Evolutionary conservation across 1,140 invertebrate species (phyloP).

Genomic region (Aphelinus certus): DNA sequence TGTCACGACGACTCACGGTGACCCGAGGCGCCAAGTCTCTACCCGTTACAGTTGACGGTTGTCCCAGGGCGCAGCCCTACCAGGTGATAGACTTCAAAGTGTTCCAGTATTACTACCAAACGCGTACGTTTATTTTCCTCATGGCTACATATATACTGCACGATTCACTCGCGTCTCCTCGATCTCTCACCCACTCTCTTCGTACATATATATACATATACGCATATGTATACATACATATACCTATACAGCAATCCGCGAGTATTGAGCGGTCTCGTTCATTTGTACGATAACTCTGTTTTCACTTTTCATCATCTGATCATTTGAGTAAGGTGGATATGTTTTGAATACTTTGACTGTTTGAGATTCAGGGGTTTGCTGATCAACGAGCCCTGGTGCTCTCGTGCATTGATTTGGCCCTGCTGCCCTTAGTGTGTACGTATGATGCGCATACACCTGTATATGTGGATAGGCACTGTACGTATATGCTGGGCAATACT

Average conservation of each 20-base stretch:
- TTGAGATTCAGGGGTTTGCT: too few relatives aligned
- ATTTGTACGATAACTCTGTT: too few relatives aligned
- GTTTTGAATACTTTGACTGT: neutral
- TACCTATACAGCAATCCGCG: neutral
- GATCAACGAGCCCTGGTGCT: too few relatives aligned
- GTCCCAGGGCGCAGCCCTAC: neutral
- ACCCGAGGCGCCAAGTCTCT: neutral
- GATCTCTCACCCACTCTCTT: neutral
- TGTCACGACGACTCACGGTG: neutral
- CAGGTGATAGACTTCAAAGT: slow-evolving; percentile 34
- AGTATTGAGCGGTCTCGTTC: too few relatives aligned
- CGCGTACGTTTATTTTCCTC: slow-evolving; percentile 28
- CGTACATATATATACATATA: neutral
- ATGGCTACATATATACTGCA: neutral
- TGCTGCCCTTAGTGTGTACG: too few relatives aligned
- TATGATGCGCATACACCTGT: too few relatives aligned
- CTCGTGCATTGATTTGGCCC: too few relatives aligned
- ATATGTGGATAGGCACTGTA: too few relatives aligned
- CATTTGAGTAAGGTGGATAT: neutral
- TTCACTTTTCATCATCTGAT: too few relatives aligned
- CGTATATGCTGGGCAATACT: too few relatives aligned
- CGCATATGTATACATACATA: neutral
- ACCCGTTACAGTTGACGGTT: neutral
- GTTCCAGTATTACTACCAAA: slow-evolving; percentile 41
- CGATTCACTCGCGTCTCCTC: too few relatives aligned